phyloP scores from a whole-genome alignment of 2,797 vertebrate genomes.

The Morelia viridis region DNA sequence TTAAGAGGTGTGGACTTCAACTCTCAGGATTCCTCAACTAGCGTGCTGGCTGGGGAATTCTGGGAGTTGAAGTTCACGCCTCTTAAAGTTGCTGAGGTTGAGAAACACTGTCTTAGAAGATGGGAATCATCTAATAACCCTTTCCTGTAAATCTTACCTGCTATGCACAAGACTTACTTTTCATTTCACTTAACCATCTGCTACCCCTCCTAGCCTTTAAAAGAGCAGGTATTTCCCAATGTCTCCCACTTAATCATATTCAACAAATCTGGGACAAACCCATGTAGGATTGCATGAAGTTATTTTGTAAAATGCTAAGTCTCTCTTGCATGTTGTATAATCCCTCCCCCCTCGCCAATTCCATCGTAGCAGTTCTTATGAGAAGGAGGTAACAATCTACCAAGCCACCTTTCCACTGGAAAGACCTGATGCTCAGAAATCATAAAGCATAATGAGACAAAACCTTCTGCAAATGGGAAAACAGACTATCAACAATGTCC shows the following conservation, averaged over 20 bases:
- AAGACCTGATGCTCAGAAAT: background rate
- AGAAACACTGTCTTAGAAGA: background rate
- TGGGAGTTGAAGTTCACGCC: background rate
- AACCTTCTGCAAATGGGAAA: background rate
- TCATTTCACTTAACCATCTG: background rate
- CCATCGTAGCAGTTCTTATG: background rate
- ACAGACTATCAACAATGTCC: background rate
- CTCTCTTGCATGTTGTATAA: background rate
- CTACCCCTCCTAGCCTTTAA: background rate
- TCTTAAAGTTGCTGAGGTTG: background rate
- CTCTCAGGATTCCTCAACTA: too few relatives aligned
- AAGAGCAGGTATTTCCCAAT: background rate
- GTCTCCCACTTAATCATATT: background rate
- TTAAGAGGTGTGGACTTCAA: too few relatives aligned
- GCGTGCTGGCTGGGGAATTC: too few relatives aligned
- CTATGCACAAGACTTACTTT: too few relatives aligned
- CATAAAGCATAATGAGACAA: background rate
- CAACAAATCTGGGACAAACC: background rate
- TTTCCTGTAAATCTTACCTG: background rate
- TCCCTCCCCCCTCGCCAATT: background rate
- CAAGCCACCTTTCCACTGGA: background rate
- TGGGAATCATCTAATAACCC: background rate
- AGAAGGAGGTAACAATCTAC: background rate
- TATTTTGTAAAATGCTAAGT: background rate
- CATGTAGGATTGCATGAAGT: background rate